These are phyloP conservation scores for Variabilichromis moorii DNA, from an alignment of 2,113 vertebrate genomes.

Conservation along the genomic window DNA sequence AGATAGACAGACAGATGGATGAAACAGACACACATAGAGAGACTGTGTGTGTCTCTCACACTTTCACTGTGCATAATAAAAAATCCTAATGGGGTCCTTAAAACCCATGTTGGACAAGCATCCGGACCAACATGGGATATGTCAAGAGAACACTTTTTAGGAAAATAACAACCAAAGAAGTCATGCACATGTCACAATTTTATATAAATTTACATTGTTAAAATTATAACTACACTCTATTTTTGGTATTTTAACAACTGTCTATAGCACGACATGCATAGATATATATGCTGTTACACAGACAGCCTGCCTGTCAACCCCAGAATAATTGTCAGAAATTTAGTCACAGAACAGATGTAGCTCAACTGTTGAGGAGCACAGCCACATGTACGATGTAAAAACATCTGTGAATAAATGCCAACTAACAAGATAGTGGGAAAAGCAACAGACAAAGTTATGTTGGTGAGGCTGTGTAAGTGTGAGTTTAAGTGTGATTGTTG, in stretches of 20 bases:
- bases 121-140: background rate
- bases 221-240: background rate
- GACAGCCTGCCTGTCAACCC: background rate
- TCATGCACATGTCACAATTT: background rate
- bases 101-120: background rate
- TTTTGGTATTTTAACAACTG: fast-evolving
- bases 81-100: background rate
- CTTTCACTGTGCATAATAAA: background rate
- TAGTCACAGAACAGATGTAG: background rate
- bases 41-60: background rate
- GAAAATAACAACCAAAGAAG: background rate
- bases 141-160: background rate
- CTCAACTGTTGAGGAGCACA: fast-evolving
- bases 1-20: background rate
- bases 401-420: background rate
- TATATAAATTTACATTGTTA: background rate
- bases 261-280: background rate
- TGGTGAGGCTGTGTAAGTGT: background rate
- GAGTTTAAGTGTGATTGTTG: background rate
- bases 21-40: background rate
- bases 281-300: background rate
- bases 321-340: background rate
- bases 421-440: background rate
- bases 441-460: background rate
- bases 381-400: background rate